phyloP scores from a whole-genome alignment of 2,113 vertebrate genomes.

The Campylomormyrus tamandua region DNA sequence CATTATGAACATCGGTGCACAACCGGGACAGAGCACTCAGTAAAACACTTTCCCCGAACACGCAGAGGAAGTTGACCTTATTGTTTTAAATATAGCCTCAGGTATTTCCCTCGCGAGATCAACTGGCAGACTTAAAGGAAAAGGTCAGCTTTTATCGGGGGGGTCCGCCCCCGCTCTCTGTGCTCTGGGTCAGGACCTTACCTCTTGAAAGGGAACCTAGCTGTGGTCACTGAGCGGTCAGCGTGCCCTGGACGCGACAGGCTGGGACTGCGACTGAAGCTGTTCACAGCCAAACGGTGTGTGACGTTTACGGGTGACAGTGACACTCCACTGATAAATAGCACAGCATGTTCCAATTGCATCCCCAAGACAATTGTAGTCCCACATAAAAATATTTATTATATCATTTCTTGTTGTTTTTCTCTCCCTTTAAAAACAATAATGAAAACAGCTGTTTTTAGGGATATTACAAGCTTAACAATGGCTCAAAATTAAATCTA shows the following conservation, averaged over 20 bases:
- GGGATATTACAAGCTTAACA: background rate
- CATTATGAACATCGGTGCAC: background rate
- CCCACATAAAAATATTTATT: background rate
- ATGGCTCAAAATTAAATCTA: background rate
- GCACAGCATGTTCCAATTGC: background rate
- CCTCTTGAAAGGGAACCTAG: slow-evolving; percentile 76
- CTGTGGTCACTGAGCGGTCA: slow-evolving; percentile 84
- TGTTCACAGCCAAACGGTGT: background rate
- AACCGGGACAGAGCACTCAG: background rate
- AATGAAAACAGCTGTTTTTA: background rate
- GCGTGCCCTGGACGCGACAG: slow-evolving; percentile 17
- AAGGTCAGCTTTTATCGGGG: slow-evolving; percentile 70
- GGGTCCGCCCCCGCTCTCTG: slow-evolving; percentile 76
- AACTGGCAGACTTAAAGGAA: slow-evolving; percentile 49
- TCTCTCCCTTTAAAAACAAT: background rate
- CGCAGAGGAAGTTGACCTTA: slow-evolving; percentile 15
- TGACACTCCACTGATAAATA: background rate
- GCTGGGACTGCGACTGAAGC: background rate
- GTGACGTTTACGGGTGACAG: background rate
- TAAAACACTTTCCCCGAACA: slow-evolving; percentile 3
- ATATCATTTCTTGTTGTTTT: background rate
- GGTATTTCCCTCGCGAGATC: slow-evolving; percentile 47
- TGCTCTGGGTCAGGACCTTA: slow-evolving; percentile 81
- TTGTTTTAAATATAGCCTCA: slow-evolving; percentile 34
- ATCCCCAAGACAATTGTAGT: background rate